Conservation (phyloP, 2,888 invertebrate species). For the Acholoe squamosa region DNA sequence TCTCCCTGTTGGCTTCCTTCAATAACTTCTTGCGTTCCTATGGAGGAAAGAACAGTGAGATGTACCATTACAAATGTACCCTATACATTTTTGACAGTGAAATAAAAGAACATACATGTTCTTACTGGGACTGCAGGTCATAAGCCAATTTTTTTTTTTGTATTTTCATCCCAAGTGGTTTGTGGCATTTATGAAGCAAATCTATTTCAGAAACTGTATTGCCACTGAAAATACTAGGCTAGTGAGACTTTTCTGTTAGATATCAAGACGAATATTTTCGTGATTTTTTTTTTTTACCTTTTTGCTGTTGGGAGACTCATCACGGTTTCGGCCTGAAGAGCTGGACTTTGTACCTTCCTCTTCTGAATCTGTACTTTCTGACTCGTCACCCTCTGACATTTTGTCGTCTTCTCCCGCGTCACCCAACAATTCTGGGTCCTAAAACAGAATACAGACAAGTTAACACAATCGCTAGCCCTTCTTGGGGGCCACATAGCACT, state of each 20-base stretch:
- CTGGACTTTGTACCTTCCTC: neutral
- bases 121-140: too few relatives aligned
- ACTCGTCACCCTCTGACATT: slow-evolving; percentile 44
- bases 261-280: too few relatives aligned
- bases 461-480: too few relatives aligned
- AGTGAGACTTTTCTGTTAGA: too few relatives aligned
- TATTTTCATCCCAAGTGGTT: too few relatives aligned
- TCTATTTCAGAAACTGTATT: too few relatives aligned
- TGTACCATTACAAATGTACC: neutral
- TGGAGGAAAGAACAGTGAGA: neutral
- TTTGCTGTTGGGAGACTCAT: slow-evolving; percentile 67
- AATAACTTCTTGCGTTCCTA: slow-evolving; percentile 69
- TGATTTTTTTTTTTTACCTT: slow-evolving; percentile 58
- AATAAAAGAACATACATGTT: too few relatives aligned
- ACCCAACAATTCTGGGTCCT: slow-evolving; percentile 58
- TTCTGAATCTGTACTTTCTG: slow-evolving; percentile 48
- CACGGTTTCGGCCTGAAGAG: slow-evolving; percentile 54
- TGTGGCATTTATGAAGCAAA: too few relatives aligned
- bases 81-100: neutral
- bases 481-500: too few relatives aligned
- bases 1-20: slow-evolving; percentile 69
- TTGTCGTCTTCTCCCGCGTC: neutral
- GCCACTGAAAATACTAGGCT: too few relatives aligned
- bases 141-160: too few relatives aligned
- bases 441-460: neutral